Evolutionary conservation across 2,888 invertebrate species (phyloP), one percentile per base, ranked within the genome.

Genomic region (Lochmaea crataegi): DNA sequence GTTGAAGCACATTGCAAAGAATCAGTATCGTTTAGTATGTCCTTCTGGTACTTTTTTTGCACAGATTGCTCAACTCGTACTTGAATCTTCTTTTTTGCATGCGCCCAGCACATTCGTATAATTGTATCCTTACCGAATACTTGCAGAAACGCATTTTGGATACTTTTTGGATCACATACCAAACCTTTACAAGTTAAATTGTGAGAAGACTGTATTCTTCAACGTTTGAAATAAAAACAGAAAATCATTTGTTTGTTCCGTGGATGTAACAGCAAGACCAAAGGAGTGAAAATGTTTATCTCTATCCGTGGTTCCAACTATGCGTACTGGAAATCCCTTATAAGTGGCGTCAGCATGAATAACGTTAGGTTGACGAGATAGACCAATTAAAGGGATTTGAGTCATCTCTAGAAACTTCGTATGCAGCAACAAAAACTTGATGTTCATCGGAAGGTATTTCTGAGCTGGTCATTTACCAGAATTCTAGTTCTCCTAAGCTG

Each of bases 31-130:
- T 48, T 66, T 51, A 66, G 7, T 66, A 66, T 66, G 7, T 48
- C 66, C 6, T 65, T 65, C 42, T 51, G 51, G 56, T 51, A 66
- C 66, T 66, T 66, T 51, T 66, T 66, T 66, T 66, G 66, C 22
- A 66, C 66, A 66, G 12, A 66, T 66, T 48, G 48, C 66, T 66
- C 45, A 66, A n/a, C n/a, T n/a, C n/a, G n/a, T n/a, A n/a, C n/a
- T n/a, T n/a, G n/a, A n/a, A n/a, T n/a, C n/a, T n/a, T 51, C 66
- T 66, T 66, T 66, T 66, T 51, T 45, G 48, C 56, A 66, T 66
- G 66, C 66, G 51, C 66, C 51, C 66, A 66, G 51, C 51, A 66
- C 66, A 66, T 66, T 66, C 66, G 48, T 66, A 66, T 66, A 66
- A 66, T 66, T 48, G 66, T 66, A 51, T 66, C 66, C 66, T 66